Evolutionary conservation across 2,888 invertebrate species (phyloP).

Genomic region (Caenorhabditis angaria): DNA sequence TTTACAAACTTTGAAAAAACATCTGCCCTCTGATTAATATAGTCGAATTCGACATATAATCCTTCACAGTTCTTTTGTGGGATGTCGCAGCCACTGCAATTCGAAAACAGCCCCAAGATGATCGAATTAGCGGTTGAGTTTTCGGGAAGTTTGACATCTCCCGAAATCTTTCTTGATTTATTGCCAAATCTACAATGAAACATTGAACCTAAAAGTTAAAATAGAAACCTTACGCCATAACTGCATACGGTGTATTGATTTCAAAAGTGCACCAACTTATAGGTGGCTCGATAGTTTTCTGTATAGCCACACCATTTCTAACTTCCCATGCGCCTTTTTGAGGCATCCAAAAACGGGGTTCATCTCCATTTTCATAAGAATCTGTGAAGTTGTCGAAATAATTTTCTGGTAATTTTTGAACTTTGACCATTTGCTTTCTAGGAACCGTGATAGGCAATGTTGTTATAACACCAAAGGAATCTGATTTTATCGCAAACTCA

Average conservation of each 20-base stretch:
- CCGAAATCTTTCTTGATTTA: background rate
- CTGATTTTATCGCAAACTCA: constrained; percentile 1
- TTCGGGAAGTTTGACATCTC: constrained; percentile 18
- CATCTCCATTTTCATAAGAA: constrained; percentile 31
- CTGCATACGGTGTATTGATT: constrained; percentile 18
- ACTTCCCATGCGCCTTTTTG: constrained; percentile 45
- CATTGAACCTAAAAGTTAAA: too few relatives aligned
- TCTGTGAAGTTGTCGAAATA: constrained; percentile 22
- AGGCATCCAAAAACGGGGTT: constrained; percentile 37
- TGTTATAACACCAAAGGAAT: constrained; percentile 22
- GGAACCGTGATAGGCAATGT: constrained; percentile 17
- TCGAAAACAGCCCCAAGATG: constrained; percentile 18
- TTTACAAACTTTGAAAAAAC: background rate
- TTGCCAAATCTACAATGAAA: constrained; percentile 16
- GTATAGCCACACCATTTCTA: constrained; percentile 23
- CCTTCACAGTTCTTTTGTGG: constrained; percentile 18
- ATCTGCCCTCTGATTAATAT: background rate
- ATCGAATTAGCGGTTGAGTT: constrained; percentile 9
- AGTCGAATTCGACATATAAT: constrained; percentile 19
- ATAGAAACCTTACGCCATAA: constrained; percentile 19
- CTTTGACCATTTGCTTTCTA: background rate
- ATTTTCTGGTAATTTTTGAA: constrained; percentile 4
- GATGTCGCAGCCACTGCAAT: constrained; percentile 33
- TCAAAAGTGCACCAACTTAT: constrained; percentile 29
- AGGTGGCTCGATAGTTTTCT: constrained; percentile 21